Conservation (phyloP, 2,113 vertebrate species). For the Callocephalon fimbriatum region DNA sequence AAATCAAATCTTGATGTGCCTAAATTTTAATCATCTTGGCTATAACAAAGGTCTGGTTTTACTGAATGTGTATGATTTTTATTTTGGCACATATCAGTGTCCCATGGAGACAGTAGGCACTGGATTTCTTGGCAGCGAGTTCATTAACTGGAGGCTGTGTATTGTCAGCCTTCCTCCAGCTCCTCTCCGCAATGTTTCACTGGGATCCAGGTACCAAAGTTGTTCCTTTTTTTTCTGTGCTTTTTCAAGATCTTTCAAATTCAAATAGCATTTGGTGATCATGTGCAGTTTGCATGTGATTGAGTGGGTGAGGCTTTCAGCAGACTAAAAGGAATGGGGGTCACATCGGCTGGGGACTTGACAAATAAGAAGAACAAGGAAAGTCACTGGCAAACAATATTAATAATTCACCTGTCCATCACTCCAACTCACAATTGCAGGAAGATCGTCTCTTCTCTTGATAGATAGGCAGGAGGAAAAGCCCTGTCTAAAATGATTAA, state of each 20-base stretch:
- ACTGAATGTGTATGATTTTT: neutral
- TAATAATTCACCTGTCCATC: slow-evolving; percentile 71
- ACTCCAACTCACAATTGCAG: slow-evolving; percentile 32
- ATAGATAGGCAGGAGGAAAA: slow-evolving; percentile 53
- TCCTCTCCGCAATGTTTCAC: neutral
- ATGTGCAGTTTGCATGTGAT: neutral
- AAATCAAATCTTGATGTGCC: neutral
- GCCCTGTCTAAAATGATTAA: slow-evolving; percentile 66
- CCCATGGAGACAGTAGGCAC: neutral
- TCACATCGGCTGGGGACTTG: neutral
- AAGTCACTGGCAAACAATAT: slow-evolving; percentile 43
- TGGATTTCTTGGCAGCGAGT: neutral
- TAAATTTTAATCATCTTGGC: slow-evolving; percentile 11
- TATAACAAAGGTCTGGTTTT: neutral
- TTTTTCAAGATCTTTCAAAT: neutral
- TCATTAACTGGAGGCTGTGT: slow-evolving; percentile 19
- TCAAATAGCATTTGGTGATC: neutral
- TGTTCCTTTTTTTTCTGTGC: neutral
- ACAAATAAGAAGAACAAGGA: slow-evolving; percentile 46
- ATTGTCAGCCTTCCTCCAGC: slow-evolving; percentile 1
- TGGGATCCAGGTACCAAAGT: neutral
- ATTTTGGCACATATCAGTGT: slow-evolving; percentile 17
- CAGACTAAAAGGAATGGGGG: neutral
- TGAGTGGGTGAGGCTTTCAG: neutral
- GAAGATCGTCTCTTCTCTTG: slow-evolving; percentile 40